Evolutionary conservation across 2,113 vertebrate species (phyloP).

Genomic region (Gymnorhina tibicen): DNA sequence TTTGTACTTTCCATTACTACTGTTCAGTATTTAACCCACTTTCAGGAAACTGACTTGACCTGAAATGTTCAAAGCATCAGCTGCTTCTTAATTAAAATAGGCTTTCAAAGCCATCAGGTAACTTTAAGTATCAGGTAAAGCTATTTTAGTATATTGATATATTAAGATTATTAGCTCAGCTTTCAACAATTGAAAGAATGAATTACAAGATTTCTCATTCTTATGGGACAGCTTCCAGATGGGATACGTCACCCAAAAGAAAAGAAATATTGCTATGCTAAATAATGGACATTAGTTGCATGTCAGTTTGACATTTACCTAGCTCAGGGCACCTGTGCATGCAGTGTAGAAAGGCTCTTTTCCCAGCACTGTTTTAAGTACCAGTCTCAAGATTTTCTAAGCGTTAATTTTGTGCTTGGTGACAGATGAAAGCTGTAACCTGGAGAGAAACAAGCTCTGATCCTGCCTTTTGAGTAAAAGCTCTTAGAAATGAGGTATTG

Average conservation of each 20-base stretch:
- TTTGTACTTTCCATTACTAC: not conserved
- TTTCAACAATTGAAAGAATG: not conserved
- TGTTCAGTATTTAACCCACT: not conserved
- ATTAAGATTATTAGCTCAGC: not conserved
- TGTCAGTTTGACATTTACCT: slow-evolving; percentile 3
- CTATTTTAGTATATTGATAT: not conserved
- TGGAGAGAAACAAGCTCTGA: slow-evolving; percentile 17
- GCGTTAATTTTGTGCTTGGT: slow-evolving; percentile 1
- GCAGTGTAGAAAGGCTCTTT: not conserved
- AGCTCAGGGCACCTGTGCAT: not conserved
- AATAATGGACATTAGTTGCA: not conserved
- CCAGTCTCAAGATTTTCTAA: not conserved
- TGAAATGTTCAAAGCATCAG: not conserved
- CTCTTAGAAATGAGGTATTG: slow-evolving; percentile 8
- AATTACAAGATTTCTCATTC: not conserved
- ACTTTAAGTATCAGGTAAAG: not conserved
- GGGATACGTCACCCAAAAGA: not conserved
- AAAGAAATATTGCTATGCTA: not conserved
- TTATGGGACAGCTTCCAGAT: not conserved
- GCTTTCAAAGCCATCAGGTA: not conserved
- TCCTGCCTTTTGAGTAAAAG: not conserved
- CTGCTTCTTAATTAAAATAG: slow-evolving; percentile 6
- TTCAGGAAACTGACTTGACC: not conserved
- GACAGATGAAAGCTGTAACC: slow-evolving; percentile 14
- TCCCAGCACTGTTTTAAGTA: not conserved